Evolutionary conservation across 2,113 vertebrate genomes (phyloP), one percentile per base, ranked within the genome.

Genomic region (Girardinichthys multiradiatus): DNA sequence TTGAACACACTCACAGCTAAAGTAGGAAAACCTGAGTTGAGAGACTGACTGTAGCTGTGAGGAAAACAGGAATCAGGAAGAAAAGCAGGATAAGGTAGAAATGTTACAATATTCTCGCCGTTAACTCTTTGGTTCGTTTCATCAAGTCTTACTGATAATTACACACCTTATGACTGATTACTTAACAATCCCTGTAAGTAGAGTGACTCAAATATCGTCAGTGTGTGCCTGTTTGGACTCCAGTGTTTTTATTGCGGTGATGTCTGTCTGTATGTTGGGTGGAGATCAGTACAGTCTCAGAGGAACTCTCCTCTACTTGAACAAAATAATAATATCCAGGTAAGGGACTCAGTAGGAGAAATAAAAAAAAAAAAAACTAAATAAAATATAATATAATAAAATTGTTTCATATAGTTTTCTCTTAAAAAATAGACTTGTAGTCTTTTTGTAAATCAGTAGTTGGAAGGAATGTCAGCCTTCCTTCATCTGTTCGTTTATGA

Each of bases 171-270:
- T 11, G 30, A 57, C 1, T 10, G 26, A 61, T 30, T 30, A 19
- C 27, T 35, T 8, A 33, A 33, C 8, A 24, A 13, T 26, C 62
- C 21, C 0, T 37, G 39, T 65, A 9, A 75, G 79, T 75, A 76
- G 61, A 77, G 83, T 76, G 79, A 82, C 67, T 82, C 74, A 77
- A 76, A 76, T 51, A 0, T 2, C 15, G 37, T 63, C 45, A 60
- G 42, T 74, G 31, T 57, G 57, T 73, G 61, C 63, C 29, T 37
- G 15, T 70, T 58, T 65, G 37, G 72, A 86, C 89, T 93, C 90
- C 92, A 92, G 92, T 92, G 89, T 91, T 79, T n/a, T 93, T 94
- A 93, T 93, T 93, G 92, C 92, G 82, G 81, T 65, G 48, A 10
- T 51, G 48, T 9, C 21, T n/a, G 81, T 90, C 29, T 85, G 74